Percentiles rank a stretch among this genome's conserved stretches.
Evolutionary conservation across 2,888 invertebrate genomes (phyloP).

Genomic region (Diplolepis rosae): DNA sequence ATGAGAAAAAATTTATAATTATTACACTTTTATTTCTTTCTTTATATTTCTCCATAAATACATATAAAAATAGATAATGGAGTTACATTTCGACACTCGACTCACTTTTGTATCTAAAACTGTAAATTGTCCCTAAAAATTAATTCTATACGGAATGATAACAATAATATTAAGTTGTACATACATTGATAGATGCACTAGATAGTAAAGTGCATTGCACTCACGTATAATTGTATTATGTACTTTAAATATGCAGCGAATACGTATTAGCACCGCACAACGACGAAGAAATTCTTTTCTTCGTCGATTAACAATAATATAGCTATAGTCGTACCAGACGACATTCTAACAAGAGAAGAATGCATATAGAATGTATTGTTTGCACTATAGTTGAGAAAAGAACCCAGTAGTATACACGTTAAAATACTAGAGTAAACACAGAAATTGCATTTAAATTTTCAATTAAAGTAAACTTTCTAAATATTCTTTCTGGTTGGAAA

Average conservation of each 20-base stretch:
- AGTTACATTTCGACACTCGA: not conserved
- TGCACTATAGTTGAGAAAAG: not conserved
- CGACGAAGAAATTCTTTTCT: not conserved
- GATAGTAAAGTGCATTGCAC: constrained; percentile 35
- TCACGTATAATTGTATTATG: constrained; percentile 29
- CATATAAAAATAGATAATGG: constrained; percentile 14
- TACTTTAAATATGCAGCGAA: constrained; percentile 16
- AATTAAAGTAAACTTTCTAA: no score
- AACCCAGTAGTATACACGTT: not conserved
- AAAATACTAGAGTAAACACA: no score
- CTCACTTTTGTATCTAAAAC: not conserved
- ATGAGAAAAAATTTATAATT: not conserved
- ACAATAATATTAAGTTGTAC: not conserved
- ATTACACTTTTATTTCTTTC: not conserved
- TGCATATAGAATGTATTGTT: constrained; percentile 37
- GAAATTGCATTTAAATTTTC: no score
- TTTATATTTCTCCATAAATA: constrained; percentile 19
- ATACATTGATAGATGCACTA: constrained; percentile 11
- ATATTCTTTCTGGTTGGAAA: no score
- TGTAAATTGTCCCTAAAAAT: not conserved
- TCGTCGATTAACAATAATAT: constrained; percentile 32
- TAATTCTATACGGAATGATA: not conserved
- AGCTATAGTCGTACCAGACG: constrained; percentile 43
- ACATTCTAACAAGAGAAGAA: constrained; percentile 32
- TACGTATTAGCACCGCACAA: constrained; percentile 34